Percentiles rank a stretch among this genome's conserved stretches.
phyloP scores from a whole-genome alignment of 2,113 vertebrate genomes.

The Cryptomyrus ogoouensis region DNA sequence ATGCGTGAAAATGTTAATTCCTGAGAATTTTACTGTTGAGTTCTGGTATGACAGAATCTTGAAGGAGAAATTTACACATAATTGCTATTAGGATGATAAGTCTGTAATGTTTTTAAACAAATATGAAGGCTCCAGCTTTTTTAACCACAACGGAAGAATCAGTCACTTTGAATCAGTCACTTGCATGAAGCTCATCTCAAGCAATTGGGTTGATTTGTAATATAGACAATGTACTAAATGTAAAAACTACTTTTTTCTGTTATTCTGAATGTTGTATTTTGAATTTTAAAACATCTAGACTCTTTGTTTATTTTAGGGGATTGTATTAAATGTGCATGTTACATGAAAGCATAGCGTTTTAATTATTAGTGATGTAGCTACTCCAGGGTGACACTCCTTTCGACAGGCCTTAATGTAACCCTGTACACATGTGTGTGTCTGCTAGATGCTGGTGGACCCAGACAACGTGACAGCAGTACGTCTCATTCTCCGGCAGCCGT shows the following conservation, averaged over 20 bases:
- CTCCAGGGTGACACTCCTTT: neutral
- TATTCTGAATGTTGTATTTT: neutral
- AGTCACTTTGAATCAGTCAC: neutral
- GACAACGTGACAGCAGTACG: conserved; percentile 69
- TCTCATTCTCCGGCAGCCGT: conserved; percentile 84
- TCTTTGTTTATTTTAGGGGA: neutral
- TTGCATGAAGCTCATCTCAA: neutral
- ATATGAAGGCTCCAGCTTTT: neutral
- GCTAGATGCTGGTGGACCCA: conserved; percentile 76
- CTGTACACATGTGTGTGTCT: neutral
- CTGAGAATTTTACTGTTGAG: conserved; percentile 12
- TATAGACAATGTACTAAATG: neutral
- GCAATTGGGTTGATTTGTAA: neutral
- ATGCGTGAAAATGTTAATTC: conserved; percentile 4
- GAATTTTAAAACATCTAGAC: neutral
- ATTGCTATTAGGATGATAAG: neutral
- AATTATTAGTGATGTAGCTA: neutral
- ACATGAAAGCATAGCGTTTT: neutral
- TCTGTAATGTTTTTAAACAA: conserved; percentile 13
- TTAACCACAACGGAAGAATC: neutral
- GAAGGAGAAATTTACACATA: conserved; percentile 11
- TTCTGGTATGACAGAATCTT: conserved; percentile 1
- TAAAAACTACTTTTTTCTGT: neutral
- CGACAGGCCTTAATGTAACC: neutral
- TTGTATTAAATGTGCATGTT: neutral